Evolutionary conservation across 2,888 invertebrate genomes (phyloP), one percentile per base, ranked within the genome.

Genomic region (Chrysodeixis includens): DNA sequence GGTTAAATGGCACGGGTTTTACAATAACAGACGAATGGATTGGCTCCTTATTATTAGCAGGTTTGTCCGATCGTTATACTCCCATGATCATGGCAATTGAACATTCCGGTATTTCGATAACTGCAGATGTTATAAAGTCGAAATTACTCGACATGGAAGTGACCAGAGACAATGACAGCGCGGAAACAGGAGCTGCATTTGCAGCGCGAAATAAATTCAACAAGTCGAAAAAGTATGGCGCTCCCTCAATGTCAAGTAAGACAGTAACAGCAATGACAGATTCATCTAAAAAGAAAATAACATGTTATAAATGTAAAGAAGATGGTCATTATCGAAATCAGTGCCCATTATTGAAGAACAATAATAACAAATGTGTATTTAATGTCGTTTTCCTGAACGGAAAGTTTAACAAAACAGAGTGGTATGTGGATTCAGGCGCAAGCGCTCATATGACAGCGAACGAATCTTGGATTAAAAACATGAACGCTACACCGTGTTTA

Each of bases 11-110:
- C 35, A 55, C 56, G 12, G 32, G 76, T 74, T 51, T 61, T 61
- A 1, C 79, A 84, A 60, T 60, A 22, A 60, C 53, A 40, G 52
- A 60, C n/a, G 52, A 60, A 35, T 53, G 40, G 35, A 20, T 52
- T 14, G 40, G 60, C 10, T 60, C 52, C 35, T 60, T 53, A 20
- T 22, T 60, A 53, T 53, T 52, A 53, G 52, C 52, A 53, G 58
- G 49, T 30, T 62, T 62, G 51, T 20, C 62, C 0, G 56, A 62
- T n/a, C 26, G 30, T 14, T 51, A 35, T 49, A 16, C 56, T 0
- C 62, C 51, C 1, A 56, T 62, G 62, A 56, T 62, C 1, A 62
- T 56, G 62, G 32, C 56, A 1, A 56, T 62, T 4, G 62, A 62
- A 56, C 35, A 62, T 56, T 62, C 56, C 7, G 62, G 62, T 12